phyloP scores from a whole-genome alignment of 2,797 vertebrate genomes.

The Gila robusta region DNA sequence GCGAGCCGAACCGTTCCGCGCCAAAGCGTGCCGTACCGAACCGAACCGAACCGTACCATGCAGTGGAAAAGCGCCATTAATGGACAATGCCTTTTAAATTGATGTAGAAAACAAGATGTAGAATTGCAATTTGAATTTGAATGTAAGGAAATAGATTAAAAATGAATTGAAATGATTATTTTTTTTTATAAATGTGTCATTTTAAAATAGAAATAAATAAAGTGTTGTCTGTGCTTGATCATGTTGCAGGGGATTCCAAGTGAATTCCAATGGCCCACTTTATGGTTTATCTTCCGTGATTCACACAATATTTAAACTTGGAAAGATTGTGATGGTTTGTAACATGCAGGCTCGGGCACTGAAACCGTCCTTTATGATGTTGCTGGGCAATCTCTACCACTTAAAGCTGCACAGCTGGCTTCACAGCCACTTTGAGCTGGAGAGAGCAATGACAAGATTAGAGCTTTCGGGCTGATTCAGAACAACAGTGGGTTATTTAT shows the following conservation, averaged over 20 bases:
- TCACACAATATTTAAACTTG: neutral
- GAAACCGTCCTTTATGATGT: conserved; percentile 28
- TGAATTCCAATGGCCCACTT: neutral
- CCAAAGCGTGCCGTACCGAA: too few relatives aligned
- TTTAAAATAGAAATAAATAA: too few relatives aligned
- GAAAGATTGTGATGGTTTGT: neutral
- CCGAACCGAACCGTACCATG: too few relatives aligned
- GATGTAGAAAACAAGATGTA: neutral
- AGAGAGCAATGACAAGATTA: conserved; percentile 45
- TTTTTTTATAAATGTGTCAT: too few relatives aligned
- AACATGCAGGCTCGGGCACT: neutral
- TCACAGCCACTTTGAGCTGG: conserved; percentile 38
- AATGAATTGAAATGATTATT: neutral
- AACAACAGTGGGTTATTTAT: conserved; percentile 46
- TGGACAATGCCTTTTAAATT: neutral
- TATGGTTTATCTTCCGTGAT: neutral
- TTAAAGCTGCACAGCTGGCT: conserved; percentile 9
- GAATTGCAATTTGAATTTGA: neutral
- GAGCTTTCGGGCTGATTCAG: conserved; percentile 32
- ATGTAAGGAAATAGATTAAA: neutral
- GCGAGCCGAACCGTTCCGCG: too few relatives aligned
- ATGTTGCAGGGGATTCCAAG: neutral
- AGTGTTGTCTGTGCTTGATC: neutral
- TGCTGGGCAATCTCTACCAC: conserved; percentile 34
- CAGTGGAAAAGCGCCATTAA: too few relatives aligned